Evolutionary conservation across 53 echinoderm and acorn worm species (phyloP).

Genomic region (Henricia sp.): DNA sequence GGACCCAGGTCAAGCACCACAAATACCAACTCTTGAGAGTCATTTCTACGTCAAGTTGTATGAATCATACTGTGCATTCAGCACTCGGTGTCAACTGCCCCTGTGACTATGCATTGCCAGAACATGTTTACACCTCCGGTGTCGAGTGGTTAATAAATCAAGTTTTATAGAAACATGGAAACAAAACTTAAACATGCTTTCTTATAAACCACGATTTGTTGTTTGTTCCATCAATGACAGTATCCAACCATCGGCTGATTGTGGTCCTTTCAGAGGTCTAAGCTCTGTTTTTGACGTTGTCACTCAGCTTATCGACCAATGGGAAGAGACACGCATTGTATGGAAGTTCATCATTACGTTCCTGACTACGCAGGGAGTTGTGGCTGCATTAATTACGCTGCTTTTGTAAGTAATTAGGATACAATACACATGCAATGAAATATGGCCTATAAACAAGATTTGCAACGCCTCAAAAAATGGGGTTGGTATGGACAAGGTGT

Average conservation of each 20-base stretch:
- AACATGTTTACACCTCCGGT: no score
- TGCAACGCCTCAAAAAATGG: not conserved
- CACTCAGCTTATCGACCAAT: conserved; percentile 55
- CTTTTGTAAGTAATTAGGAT: conserved; percentile 70
- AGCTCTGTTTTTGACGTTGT: conserved; percentile 72
- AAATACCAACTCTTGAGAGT: no score
- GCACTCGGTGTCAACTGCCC: no score
- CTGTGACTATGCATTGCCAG: no score
- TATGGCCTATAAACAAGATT: not conserved
- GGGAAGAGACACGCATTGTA: conserved; percentile 51
- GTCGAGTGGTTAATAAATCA: no score
- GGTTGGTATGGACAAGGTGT: not conserved
- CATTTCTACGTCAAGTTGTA: no score
- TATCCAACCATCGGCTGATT: conserved; percentile 68
- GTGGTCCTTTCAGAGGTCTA: conserved; percentile 81
- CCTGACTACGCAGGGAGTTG: conserved; percentile 81
- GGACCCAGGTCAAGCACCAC: no score
- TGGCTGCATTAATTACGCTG: conserved; percentile 68
- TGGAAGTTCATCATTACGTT: conserved; percentile 70
- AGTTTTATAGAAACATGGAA: no score
- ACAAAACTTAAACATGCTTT: no score
- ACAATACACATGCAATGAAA: not conserved
- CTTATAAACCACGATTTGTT: not conserved
- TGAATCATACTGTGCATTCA: no score
- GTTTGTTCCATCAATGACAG: no score